A percentile compares a stretch with the other conserved stretches of the same genome.
Conservation (phyloP, 2,888 invertebrate species). For the Eremobia ochroleuca region DNA sequence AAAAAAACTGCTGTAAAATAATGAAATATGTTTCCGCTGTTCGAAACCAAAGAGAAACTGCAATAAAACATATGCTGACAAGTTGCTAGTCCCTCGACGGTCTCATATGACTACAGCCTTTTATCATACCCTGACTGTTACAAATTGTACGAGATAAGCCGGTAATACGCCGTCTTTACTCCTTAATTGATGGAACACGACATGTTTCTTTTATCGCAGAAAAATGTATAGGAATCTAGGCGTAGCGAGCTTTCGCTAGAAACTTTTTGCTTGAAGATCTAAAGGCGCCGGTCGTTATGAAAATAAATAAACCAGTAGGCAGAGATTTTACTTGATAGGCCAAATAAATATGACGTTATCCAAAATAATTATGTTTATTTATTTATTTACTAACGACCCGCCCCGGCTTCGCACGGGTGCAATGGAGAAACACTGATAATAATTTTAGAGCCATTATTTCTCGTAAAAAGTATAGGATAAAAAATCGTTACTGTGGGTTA, state of each 20-base stretch:
- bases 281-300: neutral
- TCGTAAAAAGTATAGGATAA: no score
- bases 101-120: constrained; percentile 27
- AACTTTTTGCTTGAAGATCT: neutral
- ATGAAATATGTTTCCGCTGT: constrained; percentile 11
- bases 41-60: constrained; percentile 17
- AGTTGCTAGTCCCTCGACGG: constrained; percentile 30
- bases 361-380: no score
- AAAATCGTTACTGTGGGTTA: no score
- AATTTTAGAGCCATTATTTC: no score
- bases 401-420: no score
- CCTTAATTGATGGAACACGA: constrained; percentile 51
- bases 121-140: constrained; percentile 55
- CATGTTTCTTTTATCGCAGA: constrained; percentile 35
- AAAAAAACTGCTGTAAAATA: no score
- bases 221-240: neutral
- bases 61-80: constrained; percentile 53
- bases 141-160: constrained; percentile 53
- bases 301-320: neutral
- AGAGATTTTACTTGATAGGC: neutral
- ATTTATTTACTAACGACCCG: no score
- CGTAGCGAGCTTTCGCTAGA: constrained; percentile 2
- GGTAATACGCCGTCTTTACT: constrained; percentile 28
- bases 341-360: no score
- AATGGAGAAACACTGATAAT: no score